Evolutionary conservation across 2,113 vertebrate species (phyloP).

Genomic region (Chloropsis cyanopogon): DNA sequence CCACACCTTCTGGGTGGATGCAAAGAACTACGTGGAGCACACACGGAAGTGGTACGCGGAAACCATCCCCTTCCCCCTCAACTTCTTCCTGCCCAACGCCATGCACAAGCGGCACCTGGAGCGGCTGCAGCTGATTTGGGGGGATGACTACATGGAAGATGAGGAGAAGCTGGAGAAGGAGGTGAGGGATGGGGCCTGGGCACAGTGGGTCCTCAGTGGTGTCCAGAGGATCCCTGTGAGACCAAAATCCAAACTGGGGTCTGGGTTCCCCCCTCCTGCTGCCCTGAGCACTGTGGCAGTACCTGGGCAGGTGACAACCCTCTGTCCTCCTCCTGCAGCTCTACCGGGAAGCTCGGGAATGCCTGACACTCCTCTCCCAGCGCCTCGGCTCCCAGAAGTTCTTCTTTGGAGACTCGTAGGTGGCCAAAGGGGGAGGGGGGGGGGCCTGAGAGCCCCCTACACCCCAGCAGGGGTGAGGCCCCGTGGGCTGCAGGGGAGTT

Average conservation of each 20-base stretch:
- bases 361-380: conserved; percentile 89
- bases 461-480: background rate
- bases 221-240: fast-evolving
- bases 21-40: conserved; percentile 91
- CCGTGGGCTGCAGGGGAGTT: fast-evolving
- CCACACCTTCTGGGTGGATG: conserved; percentile 88
- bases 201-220: fast-evolving
- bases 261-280: fast-evolving
- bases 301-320: background rate
- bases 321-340: conserved; percentile 71
- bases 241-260: background rate
- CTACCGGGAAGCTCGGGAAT: conserved; percentile 86
- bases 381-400: conserved; percentile 87
- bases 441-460: background rate
- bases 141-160: conserved; percentile 74
- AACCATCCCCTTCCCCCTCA: conserved; percentile 88
- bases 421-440: background rate
- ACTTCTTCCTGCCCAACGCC: conserved; percentile 87
- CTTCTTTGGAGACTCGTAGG: conserved; percentile 95
- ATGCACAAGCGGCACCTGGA: conserved; percentile 84
- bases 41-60: conserved; percentile 90
- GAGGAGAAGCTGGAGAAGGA: conserved; percentile 91
- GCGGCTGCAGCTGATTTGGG: conserved; percentile 81
- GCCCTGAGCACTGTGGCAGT: fast-evolving
- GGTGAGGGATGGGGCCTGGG: conserved; percentile 63